Evolutionary conservation across 2,888 invertebrate species (phyloP).

Genomic region (Perdita meconis): DNA sequence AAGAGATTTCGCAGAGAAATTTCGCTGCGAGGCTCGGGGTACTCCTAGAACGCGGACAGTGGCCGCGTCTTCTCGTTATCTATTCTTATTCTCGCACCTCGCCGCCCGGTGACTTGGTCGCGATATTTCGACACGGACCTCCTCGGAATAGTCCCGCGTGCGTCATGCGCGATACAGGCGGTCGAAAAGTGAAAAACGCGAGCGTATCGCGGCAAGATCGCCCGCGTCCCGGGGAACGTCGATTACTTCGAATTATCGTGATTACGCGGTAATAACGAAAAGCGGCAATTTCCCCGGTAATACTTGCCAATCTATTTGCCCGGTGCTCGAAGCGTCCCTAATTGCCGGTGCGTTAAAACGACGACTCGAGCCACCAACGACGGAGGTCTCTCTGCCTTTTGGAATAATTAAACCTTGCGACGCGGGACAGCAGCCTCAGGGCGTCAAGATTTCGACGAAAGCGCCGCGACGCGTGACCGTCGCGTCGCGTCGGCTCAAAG

Average conservation of each 20-base stretch:
- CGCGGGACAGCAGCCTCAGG: not conserved
- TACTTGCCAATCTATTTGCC: conserved; percentile 42
- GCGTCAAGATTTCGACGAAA: conserved; percentile 40
- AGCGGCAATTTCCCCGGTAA: conserved; percentile 35
- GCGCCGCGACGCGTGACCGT: not conserved
- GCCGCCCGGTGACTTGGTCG: conserved; percentile 1
- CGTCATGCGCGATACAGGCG: conserved; percentile 7
- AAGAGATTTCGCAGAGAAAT: too few relatives aligned
- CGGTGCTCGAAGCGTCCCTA: conserved; percentile 33
- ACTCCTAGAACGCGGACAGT: not conserved
- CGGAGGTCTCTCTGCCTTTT: not conserved
- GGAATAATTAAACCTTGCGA: conserved; percentile 42
- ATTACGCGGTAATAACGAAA: conserved; percentile 49
- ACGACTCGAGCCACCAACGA: conserved; percentile 13
- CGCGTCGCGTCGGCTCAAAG: conserved; percentile 33
- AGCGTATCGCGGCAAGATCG: conserved; percentile 8
- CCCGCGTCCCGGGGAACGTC: conserved; percentile 17
- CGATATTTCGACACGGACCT: not conserved
- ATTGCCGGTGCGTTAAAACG: conserved; percentile 46
- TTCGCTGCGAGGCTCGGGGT: too few relatives aligned
- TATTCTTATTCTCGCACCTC: conserved; percentile 14
- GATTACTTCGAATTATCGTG: conserved; percentile 44
- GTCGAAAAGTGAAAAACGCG: conserved; percentile 4
- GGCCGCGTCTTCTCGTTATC: conserved; percentile 1
- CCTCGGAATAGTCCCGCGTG: conserved; percentile 6